phyloP scores from a whole-genome alignment of 2,113 vertebrate species.

The Oncorhynchus nerka region DNA sequence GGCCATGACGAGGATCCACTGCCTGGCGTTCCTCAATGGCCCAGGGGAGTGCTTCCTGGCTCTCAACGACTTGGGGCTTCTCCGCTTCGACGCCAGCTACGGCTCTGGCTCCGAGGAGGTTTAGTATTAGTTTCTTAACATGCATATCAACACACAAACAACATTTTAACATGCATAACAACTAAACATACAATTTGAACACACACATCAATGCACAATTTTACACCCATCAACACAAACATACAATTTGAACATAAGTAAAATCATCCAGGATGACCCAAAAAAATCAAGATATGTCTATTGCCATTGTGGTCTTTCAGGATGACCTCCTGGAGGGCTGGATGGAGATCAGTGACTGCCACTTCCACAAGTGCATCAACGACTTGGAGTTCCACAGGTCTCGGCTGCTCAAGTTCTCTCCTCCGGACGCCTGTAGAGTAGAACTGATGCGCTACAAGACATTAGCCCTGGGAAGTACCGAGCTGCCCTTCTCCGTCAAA shows the following conservation, averaged over 20 bases:
- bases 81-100: constrained; percentile 68
- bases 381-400: constrained; percentile 78
- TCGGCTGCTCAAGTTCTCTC: constrained; percentile 83
- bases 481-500: constrained; percentile 88
- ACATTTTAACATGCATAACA: neutral
- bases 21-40: constrained; percentile 88
- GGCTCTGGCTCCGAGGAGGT: neutral
- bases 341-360: constrained; percentile 82
- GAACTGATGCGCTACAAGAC: constrained; percentile 93
- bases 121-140: neutral
- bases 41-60: constrained; percentile 85
- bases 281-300: constrained; percentile 52
- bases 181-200: too few relatives aligned
- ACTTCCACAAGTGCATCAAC: constrained; percentile 87
- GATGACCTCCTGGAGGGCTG: constrained; percentile 73
- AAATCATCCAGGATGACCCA: too few relatives aligned
- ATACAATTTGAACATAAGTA: too few relatives aligned
- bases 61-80: constrained; percentile 84
- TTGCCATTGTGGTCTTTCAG: constrained; percentile 74
- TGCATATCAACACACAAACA: neutral
- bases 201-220: too few relatives aligned
- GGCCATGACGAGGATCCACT: constrained; percentile 84
- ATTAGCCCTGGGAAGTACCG: constrained; percentile 56
- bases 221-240: too few relatives aligned
- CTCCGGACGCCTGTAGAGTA: constrained; percentile 84